Base-by-base conservation (phyloP, 2,113 vertebrate species). In the Puffinus mauretanicus region DNA sequence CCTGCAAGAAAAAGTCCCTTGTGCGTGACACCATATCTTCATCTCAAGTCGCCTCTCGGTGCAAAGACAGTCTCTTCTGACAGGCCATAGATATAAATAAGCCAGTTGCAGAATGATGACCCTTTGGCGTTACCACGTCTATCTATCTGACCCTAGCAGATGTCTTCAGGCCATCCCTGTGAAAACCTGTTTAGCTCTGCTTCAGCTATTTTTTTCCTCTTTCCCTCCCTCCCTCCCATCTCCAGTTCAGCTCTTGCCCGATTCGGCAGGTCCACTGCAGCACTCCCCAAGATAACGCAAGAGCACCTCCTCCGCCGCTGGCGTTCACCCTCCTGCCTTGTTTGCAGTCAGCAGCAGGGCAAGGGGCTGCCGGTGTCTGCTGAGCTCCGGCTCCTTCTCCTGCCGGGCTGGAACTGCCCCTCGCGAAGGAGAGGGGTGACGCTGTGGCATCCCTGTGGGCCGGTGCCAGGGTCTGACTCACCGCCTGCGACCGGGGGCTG, bases 21-120 rank as follows among this genome's bases (percentile, higher is more conserved):
- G 30, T 24, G 34, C 13, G 1, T 6, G 30, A 62, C 77, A 40
- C 38, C 0, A 0, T 18, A 18, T 36, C 60, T 76, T 34, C 7
- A 2, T 44, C 65, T 49, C 46, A 29, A 13, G n/a, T 5, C 38
- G 30, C 21, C 21, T 36, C n/a, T 36, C 0, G 3, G 21, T 42
- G 44, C 19, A 36, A 40, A 47, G 49, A 40, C 29, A 30, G 29
- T 17, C 17, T 64, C 49, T 70, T 69, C 82, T 57, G 49, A 26
- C 26, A 49, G 40, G 16, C 38, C 49, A 14, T 32, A 67, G 46
- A 58, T 32, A 52, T 36, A 34, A 81, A 52, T 26, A 42, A 47
- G 12, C 17, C 44, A 29, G 34, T 7, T 71, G 82, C 44, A 52
- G 70, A 40, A 32, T 19, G 24, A 58, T 13, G 49, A 20, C 21